Conservation (phyloP, 2,888 invertebrate genomes). For the Mimachlamys varia region DNA sequence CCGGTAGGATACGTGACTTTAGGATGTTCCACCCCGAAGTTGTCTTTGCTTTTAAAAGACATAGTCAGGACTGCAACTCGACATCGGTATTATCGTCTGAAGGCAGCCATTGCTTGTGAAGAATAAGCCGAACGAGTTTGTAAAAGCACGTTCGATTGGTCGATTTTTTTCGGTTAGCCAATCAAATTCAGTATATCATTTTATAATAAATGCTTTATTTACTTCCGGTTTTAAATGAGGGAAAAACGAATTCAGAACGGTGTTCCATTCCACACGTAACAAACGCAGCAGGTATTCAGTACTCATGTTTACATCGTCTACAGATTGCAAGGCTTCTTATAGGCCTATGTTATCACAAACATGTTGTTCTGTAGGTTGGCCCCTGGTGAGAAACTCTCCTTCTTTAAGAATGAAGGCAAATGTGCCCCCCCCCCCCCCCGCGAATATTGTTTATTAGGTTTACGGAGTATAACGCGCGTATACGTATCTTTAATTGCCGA, state of each 20-base stretch:
- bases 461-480: no score
- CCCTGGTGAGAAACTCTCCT: no score
- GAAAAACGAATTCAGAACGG: not conserved
- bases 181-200: not conserved
- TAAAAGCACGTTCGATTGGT: not conserved
- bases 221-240: constrained; percentile 12
- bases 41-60: constrained; percentile 14
- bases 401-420: no score
- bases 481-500: no score
- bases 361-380: no score
- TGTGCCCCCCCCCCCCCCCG: no score
- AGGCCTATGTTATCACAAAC: no score
- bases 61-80: not conserved
- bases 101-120: not conserved
- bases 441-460: no score
- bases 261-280: constrained; percentile 14
- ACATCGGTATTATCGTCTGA: not conserved
- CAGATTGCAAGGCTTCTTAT: no score
- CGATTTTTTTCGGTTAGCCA: constrained; percentile 1
- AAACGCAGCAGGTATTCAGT: not conserved
- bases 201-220: not conserved
- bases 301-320: not conserved
- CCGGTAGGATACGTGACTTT: constrained; percentile 46
- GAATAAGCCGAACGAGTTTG: not conserved
- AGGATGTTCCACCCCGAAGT: constrained; percentile 39